Evolutionary conservation across 2,113 vertebrate species (phyloP), one percentile per base, ranked within the genome.

Genomic region (Zosterops japonicus): DNA sequence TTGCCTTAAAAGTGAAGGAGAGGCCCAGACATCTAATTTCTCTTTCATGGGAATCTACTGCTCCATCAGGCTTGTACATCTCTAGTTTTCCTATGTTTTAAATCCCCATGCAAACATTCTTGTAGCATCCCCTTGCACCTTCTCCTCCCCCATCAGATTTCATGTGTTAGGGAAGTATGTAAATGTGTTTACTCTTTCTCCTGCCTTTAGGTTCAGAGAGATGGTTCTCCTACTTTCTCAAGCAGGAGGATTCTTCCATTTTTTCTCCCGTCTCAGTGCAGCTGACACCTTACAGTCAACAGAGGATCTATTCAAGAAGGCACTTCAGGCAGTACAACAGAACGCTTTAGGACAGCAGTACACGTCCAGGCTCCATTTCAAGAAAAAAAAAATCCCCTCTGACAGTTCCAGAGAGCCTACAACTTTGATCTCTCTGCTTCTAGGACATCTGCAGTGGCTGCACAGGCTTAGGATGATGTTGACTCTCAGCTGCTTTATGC

Each of bases 21-120:
- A 86, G 76, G 80, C 36, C 36, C 53, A 93, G 31, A 87, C 18
- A 53, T 50, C 69, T 83, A 31, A 85, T 96, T 97, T 97, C 93
- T 96, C 95, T 96, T 96, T 96, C 92, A 75, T 91, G 92, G 95
- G 88, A 97, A 96, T 93, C 94, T 86, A 96, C 88, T 97, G 95
- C 95, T 97, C 96, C 94, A 97, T 96, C 96, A 96, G 53, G 69
- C 57, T 92, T 93, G 83, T 60, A 77, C 23, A 90, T 27, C 22
- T 81, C 59, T 92, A 60, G 9, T 83, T 86, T 49, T 82, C 47
- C 47, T 2, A 7, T 0, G 7, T 83, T 94, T 83, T 33, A 72
- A 33, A 46, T 46, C 53, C 52, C 59, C n/a, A 63, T 50, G 59
- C 50, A 86, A 74, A 42, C 17, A 41, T 28, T 67, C 52, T 44